Evolutionary conservation across 2,888 invertebrate genomes (phyloP), one percentile per base, ranked within the genome.

Genomic region (Yponomeuta sedellus): DNA sequence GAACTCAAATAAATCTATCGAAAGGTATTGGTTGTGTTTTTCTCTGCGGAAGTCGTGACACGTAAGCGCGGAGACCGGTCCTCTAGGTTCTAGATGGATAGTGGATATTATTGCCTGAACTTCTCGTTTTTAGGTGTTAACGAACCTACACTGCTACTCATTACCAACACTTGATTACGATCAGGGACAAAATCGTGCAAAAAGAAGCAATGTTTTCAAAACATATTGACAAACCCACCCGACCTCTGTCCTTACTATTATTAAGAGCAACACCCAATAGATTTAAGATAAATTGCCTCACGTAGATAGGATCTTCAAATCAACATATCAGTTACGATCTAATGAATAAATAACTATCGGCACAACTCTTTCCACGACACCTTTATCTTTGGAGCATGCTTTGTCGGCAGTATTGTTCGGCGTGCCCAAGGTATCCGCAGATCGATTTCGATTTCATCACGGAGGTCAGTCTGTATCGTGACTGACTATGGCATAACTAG

Each of bases 1-100:
- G 79, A 82, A 81, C 82, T 80, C 79, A 85, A 87, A 88, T 86
- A 87, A 87, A 89, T 87, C 85, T 85, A 82, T 85, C 82, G 78
- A 76, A 78, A 76, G 79, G 81, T 57, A 75, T 75, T 79, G 78
- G 80, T 79, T 82, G 80, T 81, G 80, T 77, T 81, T 83, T 80
- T 80, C 78, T 80, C 74, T 82, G 77, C 81, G 77, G 75, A 79
- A 87, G 79, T 87, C 85, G 85, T 88, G 86, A 85, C 81, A 82
- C 74, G 52, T 58, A 77, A 79, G 73, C 81, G 81, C 82, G 81
- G 82, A 79, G 80, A 82, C 82, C 74, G 68, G 74, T 73, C 73
- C 75, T 74, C 77, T 76, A 76, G 74, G 71, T 52, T 52, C 44
- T 16, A 52, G 44, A 52, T 74, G 73, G 81, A 78, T 81, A 80